phyloP scores from a whole-genome alignment of 1,140 invertebrate species.

The Caerostris extrusa region DNA sequence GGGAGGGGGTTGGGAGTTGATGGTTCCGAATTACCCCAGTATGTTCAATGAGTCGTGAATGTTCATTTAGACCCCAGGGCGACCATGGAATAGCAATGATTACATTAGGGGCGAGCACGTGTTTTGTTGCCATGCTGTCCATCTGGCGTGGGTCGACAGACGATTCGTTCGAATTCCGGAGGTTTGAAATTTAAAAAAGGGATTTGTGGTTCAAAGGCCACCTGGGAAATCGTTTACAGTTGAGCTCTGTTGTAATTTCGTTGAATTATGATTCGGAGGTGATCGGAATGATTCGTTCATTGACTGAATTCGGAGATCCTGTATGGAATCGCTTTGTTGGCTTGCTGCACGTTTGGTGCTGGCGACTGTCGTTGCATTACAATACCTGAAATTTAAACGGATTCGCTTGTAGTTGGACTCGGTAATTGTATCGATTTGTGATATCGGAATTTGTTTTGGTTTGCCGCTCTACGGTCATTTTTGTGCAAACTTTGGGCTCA shows the following conservation, averaged over 20 bases:
- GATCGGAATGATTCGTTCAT: too few relatives aligned
- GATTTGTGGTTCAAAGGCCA: not conserved
- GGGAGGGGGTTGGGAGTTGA: not conserved
- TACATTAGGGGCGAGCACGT: constrained; percentile 4
- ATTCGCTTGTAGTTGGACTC: too few relatives aligned
- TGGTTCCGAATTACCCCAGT: constrained; percentile 28
- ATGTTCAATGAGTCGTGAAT: constrained; percentile 58
- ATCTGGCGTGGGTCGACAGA: not conserved
- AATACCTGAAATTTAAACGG: too few relatives aligned
- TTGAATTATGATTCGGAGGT: not conserved
- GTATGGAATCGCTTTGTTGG: too few relatives aligned
- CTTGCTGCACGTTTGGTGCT: too few relatives aligned
- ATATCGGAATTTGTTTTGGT: too few relatives aligned
- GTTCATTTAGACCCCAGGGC: constrained; percentile 45
- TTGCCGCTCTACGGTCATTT: too few relatives aligned
- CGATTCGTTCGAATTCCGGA: not conserved
- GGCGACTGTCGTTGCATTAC: too few relatives aligned
- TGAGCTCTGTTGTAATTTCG: not conserved
- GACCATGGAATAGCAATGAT: constrained; percentile 5
- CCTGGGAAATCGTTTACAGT: not conserved
- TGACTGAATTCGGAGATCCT: too few relatives aligned
- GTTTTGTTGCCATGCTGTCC: not conserved
- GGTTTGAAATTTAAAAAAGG: not conserved
- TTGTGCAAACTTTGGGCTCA: too few relatives aligned
- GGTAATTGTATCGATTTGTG: too few relatives aligned